These are phyloP conservation scores for Cranoglanis bouderius DNA, from an alignment of 2,113 vertebrate species.

Conservation along the genomic window DNA sequence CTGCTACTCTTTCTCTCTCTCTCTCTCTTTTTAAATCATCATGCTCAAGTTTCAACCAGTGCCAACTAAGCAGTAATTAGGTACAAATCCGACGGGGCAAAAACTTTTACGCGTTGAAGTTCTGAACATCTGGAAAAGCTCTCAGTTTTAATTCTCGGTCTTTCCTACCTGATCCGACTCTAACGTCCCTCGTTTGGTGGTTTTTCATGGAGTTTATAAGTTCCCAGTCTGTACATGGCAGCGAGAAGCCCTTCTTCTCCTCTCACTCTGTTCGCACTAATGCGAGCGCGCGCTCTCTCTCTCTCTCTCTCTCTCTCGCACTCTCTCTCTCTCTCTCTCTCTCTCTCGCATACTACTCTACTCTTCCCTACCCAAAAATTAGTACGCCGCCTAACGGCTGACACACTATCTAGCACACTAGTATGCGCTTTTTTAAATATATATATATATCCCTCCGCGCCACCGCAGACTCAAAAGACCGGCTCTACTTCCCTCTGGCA, in stretches of 20 bases:
- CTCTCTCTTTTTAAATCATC: not conserved
- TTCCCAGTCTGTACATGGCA: conserved; percentile 73
- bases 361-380: not conserved
- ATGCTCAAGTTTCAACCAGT: conserved; percentile 16
- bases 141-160: not conserved
- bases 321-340: too few relatives aligned
- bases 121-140: not conserved
- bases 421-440: conserved; percentile 44
- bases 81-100: conserved; percentile 55
- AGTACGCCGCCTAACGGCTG: conserved; percentile 15
- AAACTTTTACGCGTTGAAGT: conserved; percentile 40
- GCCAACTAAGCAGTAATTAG: conserved; percentile 31
- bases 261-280: not conserved
- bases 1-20: not conserved
- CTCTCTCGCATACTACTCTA: too few relatives aligned
- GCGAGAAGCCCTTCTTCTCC: conserved; percentile 42
- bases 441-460: conserved; percentile 73
- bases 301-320: conserved; percentile 4
- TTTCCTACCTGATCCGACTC: conserved; percentile 64
- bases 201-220: conserved; percentile 66
- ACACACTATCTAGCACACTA: conserved; percentile 55
- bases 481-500: conserved; percentile 75
- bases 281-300: conserved; percentile 46
- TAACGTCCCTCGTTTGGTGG: conserved; percentile 63
- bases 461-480: conserved; percentile 48